Evolutionary conservation across 1,140 invertebrate species (phyloP), one percentile per base, ranked within the genome.

Genomic region (Microplitis demolitor): DNA sequence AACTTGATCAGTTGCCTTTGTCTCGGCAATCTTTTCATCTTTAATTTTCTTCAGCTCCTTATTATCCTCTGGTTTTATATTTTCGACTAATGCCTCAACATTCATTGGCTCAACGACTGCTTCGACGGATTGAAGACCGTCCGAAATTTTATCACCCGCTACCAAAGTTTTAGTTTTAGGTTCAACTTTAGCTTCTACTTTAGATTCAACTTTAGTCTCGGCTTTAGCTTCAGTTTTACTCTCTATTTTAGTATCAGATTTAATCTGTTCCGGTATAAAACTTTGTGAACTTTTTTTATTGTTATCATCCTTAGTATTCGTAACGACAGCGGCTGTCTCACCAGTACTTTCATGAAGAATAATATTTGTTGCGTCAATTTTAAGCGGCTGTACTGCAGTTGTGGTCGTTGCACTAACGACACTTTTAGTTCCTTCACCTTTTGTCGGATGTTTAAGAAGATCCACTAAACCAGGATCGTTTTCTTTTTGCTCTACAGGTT

Each of bases 321-420:
- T 5, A n/a, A 63, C 31, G 6, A 0, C 54, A 56, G 50, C 62
- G 73, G 5, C 5, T 45, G 8, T 45, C 11, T 45, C 39, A 45
- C 4, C 62, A 74, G 61, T 34, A 69, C 53, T n/a, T 1, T 70
- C 16, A 6, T 71, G 62, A 8, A 70, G 58, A 1, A 79, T 45
- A 14, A 79, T 74, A 11, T 66, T 60, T 0, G 68, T 58, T 8
- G 79, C 75, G 61, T 85, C 84, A 45, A 87, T 84, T 33, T 85
- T 75, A 4, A 87, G 74, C 0, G 86, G 85, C 37, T 86, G 80
- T 0, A 85, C 85, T 0, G 85, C 86, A 0, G 86, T 86, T 0
- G 82, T 81, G 1, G 86, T 82, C 0, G 86, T 86, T 1, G 85
- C 85, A 35, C 81, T 87, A 8, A 87, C 86, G 6, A 87, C 80